Base-by-base conservation (phyloP, 2,797 vertebrate genomes). In the Gallinago solitaria region DNA sequence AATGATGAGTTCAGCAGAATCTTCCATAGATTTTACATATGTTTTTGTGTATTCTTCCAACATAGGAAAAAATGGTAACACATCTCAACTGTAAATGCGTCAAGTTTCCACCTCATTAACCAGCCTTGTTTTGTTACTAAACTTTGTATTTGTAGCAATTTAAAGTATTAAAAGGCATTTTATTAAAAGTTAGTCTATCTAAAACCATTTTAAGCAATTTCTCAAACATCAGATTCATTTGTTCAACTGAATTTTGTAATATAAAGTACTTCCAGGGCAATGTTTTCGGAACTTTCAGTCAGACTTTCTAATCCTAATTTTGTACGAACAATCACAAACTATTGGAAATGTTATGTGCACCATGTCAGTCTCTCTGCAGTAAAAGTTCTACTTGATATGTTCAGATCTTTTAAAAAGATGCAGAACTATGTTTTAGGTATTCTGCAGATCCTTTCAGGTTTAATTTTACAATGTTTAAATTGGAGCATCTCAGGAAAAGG, bases 381-480 rank as follows among this genome's bases (percentile, higher is more conserved):
- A 54, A 41, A 51, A 57, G 11, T n/a, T 28, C 1, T 24, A 6
- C 32, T 83, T 83, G 33, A 16, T 3, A 56, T 20, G 7, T 50
- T 53, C 54, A 80, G 67, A 70, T 45, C 7, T 48, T 28, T 12
- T 30, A 28, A 48, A 80, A 83, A 77, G 28, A 43, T 37, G 6
- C 28, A 76, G 70, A 70, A 32, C 39, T 45, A 25, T 48, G 48
- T 53, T 33, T 89, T 73, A 65, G 28, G 28, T 73, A 63, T 21
- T 24, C n/a, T 63, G 73, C 59, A 53, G 63, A 68, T 93, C 37
- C 60, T 70, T 92, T 87, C 53, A 59, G 56, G 74, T 80, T 89
- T 74, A 79, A 53, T 77, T 95, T 95, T 89, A 89, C 61, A 54
- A 47, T 74, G 77, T 90, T 95, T 93, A 64, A 28, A 5, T 9